Base-by-base conservation (phyloP, 2,888 invertebrate genomes). In the Philaethria dido region DNA sequence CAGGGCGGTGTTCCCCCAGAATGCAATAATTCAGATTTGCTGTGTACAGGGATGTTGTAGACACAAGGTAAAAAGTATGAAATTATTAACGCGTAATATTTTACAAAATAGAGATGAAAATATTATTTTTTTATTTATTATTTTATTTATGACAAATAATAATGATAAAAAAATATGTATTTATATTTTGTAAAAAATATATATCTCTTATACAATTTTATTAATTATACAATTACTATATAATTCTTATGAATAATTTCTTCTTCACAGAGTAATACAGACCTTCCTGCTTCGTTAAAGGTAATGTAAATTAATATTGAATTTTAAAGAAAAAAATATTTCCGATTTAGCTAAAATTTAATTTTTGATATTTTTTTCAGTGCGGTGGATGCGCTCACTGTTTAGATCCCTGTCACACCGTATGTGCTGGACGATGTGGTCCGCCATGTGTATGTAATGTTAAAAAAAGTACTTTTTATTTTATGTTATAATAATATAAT, bases 21-120 rank as follows among this genome's bases (percentile, higher is more conserved):
- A 86, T 18, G 83, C 90, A n/a, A 91, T 92, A 14, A 85, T 92
- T 5, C 89, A 91, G 75, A 72, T 89, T 60, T 91, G 91, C 71
- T 88, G 87, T 69, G 74, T 74, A 1, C 77, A 66, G n/a, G 65
- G 68, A 11, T 87, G 88, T 70, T 89, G 90, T 70, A 82, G 70
- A 69, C 72, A 86, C 62, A 84, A 74, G 82, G 91, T 89, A 54
- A 29, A 55, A 18, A 0, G n/a, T n/a, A n/a, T n/a, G n/a, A n/a
- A n/a, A n/a, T n/a, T n/a, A n/a, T n/a, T n/a, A n/a, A n/a, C n/a
- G n/a, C n/a, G n/a, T n/a, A n/a, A n/a, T n/a, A n/a, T n/a, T n/a
- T n/a, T n/a, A n/a, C n/a, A n/a, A n/a, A n/a, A n/a, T n/a, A n/a
- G n/a, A n/a, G n/a, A n/a, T n/a, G n/a, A n/a, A n/a, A n/a, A n/a